Percentiles rank a stretch among this genome's conserved stretches.
Evolutionary conservation across 2,888 invertebrate species (phyloP).

Genomic region (Drosophila barbarae): DNA sequence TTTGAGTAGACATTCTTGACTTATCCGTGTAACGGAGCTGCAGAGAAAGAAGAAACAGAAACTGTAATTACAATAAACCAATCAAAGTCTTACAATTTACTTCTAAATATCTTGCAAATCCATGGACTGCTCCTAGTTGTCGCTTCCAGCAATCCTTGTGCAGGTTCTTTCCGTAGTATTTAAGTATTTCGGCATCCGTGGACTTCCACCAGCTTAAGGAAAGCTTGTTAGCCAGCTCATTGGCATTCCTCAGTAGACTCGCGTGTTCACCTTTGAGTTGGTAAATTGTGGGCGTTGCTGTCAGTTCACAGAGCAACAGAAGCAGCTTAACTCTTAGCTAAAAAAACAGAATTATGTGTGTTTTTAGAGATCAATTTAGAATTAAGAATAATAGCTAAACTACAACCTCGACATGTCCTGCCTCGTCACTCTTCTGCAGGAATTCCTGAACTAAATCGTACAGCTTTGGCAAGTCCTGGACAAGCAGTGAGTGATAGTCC

Average conservation of each 20-base stretch:
- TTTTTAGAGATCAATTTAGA: background rate
- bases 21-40: conserved; percentile 47
- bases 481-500: conserved; percentile 57
- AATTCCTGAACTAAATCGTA: conserved; percentile 62
- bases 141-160: conserved; percentile 72
- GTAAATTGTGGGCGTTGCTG: conserved; percentile 63
- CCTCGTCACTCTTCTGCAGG: conserved; percentile 55
- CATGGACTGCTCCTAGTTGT: conserved; percentile 74
- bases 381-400: background rate
- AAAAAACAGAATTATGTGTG: background rate
- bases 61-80: background rate
- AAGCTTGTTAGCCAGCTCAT: conserved; percentile 48
- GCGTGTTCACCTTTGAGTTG: conserved; percentile 34
- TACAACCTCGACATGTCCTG: conserved; percentile 23
- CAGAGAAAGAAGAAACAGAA: background rate
- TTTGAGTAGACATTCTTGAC: conserved; percentile 48
- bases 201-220: background rate
- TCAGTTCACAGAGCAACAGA: conserved; percentile 72
- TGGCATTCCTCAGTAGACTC: conserved; percentile 57
- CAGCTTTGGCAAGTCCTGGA: conserved; percentile 66
- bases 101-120: conserved; percentile 69
- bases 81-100: conserved; percentile 34
- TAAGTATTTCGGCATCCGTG: conserved; percentile 57
- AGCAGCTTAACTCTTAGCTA: conserved; percentile 67
- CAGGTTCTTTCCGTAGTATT: conserved; percentile 70